phyloP scores from a whole-genome alignment of 2,888 invertebrate species.

The Saturnia japonica region DNA sequence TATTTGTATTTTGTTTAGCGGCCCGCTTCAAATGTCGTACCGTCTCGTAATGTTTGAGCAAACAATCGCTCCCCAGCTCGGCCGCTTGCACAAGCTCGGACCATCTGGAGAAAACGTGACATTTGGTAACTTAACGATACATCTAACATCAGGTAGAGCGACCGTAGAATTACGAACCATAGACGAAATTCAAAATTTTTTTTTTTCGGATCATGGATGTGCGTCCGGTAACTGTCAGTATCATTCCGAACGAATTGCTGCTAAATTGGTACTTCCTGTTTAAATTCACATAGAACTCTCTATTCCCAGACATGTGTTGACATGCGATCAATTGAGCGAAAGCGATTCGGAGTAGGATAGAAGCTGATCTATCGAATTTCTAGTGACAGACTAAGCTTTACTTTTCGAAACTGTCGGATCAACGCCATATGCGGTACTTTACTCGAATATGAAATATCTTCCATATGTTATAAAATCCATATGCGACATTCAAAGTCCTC shows the following conservation, averaged over 20 bases:
- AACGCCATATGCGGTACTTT: conserved; percentile 56
- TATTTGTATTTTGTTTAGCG: conserved; percentile 81
- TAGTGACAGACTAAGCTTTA: conserved; percentile 62
- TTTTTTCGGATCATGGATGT: conserved; percentile 53
- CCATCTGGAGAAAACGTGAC: conserved; percentile 79
- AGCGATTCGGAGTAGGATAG: conserved; percentile 57
- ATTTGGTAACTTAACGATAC: conserved; percentile 62
- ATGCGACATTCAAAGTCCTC: conserved; percentile 37
- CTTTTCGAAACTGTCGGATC: conserved; percentile 47
- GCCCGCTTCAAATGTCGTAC: conserved; percentile 78
- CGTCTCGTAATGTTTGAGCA: conserved; percentile 80
- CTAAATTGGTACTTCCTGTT: conserved; percentile 80
- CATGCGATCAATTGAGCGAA: conserved; percentile 77
- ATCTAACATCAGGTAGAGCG: conserved; percentile 55
- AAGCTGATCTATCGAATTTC: conserved; percentile 65
- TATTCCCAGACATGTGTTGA: conserved; percentile 70
- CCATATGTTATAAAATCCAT: conserved; percentile 55
- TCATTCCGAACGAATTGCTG: conserved; percentile 77
- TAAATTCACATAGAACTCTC: conserved; percentile 70
- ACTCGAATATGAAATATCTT: conserved; percentile 41
- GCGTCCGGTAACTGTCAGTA: conserved; percentile 64
- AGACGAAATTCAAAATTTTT: conserved; percentile 63
- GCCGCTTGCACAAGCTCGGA: conserved; percentile 72
- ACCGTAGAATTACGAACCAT: conserved; percentile 32
- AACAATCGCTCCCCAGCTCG: conserved; percentile 67